Base-by-base conservation (phyloP, 2,888 invertebrate species). In the Xiphydria camelus region DNA sequence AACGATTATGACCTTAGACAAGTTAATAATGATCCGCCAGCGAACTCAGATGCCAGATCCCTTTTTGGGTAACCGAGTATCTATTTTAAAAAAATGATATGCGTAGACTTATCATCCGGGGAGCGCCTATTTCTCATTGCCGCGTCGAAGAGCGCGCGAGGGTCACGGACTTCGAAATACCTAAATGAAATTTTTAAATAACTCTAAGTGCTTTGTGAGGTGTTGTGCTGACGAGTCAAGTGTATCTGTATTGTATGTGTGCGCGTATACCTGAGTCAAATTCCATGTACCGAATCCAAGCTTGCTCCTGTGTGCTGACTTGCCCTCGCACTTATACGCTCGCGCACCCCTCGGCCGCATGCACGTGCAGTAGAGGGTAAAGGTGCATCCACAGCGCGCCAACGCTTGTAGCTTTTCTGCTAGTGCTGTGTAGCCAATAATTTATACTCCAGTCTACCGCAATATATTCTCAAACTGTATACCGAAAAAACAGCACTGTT, bases 1-100 rank as follows among this genome's bases (percentile, higher is more conserved):
- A 62, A 64, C 55, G 61, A 66, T 62, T 60, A 65, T 61, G 62
- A 64, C 53, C 62, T 56, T 59, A 60, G 49, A 58, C 57, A 44
- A 53, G 58, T 58, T 62, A 62, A 64, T 65, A 62, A 66, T 65
- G 63, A 62, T 59, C 49, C 56, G 55, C 49, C 53, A 57, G 53
- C n/a, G 48, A 61, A 53, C 54, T n/a, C n/a, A n/a, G 57, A 55
- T 56, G 58, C 53, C 52, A 61, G 52, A 53, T 45, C 55, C 57
- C 59, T 57, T 57, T 49, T 49, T n/a, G n/a, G n/a, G n/a, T n/a
- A n/a, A n/a, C n/a, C n/a, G n/a, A n/a, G n/a, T n/a, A n/a, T n/a
- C n/a, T n/a, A n/a, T n/a, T n/a, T n/a, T n/a, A n/a, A n/a, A n/a
- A n/a, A n/a, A n/a, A n/a, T n/a, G n/a, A n/a, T n/a, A n/a, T n/a